Evolutionary conservation across 2,113 vertebrate species (phyloP).

Genomic region (Hypanus sabinus): DNA sequence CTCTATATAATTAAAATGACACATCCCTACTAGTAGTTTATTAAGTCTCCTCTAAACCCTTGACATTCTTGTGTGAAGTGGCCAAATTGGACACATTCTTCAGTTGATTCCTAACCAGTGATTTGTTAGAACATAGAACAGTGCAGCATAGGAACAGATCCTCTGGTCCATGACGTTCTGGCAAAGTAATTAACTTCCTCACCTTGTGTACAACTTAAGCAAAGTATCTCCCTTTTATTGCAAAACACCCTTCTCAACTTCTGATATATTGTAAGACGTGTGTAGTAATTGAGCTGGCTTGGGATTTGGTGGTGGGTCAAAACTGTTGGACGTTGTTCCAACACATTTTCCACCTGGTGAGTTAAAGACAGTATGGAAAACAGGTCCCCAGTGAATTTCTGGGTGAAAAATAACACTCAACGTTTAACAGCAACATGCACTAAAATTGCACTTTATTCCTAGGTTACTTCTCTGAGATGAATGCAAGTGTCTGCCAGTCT

Average conservation of each 20-base stretch:
- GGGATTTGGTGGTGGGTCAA: too few relatives aligned
- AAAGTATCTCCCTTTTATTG: not conserved
- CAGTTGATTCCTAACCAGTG: not conserved
- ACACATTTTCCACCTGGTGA: too few relatives aligned
- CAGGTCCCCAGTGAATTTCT: too few relatives aligned
- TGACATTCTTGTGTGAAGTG: too few relatives aligned
- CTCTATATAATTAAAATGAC: too few relatives aligned
- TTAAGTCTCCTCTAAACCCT: not conserved
- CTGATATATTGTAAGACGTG: not conserved
- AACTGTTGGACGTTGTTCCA: too few relatives aligned
- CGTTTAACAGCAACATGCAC: not conserved
- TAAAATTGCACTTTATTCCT: slow-evolving; percentile 36
- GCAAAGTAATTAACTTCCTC: not conserved
- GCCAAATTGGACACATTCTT: not conserved
- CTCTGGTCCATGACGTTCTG: too few relatives aligned
- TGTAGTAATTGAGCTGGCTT: not conserved
- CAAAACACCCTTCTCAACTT: not conserved
- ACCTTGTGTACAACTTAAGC: not conserved
- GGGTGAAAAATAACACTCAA: too few relatives aligned
- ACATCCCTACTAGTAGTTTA: not conserved
- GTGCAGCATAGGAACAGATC: too few relatives aligned
- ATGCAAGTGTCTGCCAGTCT: slow-evolving; percentile 60
- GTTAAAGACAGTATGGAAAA: too few relatives aligned
- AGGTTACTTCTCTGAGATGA: slow-evolving; percentile 65
- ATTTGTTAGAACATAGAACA: not conserved